phyloP scores from a whole-genome alignment of 2,888 invertebrate genomes.

The Eilema caniola region DNA sequence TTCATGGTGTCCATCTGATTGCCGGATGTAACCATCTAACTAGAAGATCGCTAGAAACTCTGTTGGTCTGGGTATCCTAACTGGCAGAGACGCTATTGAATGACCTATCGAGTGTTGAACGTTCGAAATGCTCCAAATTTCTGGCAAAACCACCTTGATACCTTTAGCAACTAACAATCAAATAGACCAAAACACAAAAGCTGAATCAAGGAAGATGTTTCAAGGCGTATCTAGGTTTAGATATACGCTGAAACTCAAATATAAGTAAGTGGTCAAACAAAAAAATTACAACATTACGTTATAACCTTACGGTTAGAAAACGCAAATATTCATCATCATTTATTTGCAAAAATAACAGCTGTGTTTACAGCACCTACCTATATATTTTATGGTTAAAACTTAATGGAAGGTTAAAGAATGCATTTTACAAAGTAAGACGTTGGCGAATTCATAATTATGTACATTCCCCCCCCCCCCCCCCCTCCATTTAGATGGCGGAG shows the following conservation, averaged over 20 bases:
- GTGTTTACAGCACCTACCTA: neutral
- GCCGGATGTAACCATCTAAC: too few relatives aligned
- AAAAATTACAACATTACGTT: neutral
- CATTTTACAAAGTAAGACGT: neutral
- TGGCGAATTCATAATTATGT: neutral
- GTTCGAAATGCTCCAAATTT: too few relatives aligned
- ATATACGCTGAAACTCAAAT: neutral
- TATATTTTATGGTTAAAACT: neutral
- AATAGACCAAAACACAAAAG: too few relatives aligned
- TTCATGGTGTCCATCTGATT: too few relatives aligned
- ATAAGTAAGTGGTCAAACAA: neutral
- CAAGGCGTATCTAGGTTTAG: too few relatives aligned
- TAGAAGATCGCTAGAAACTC: too few relatives aligned
- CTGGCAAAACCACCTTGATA: too few relatives aligned
- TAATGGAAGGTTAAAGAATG: neutral
- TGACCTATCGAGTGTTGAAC: too few relatives aligned
- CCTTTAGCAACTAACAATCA: too few relatives aligned
- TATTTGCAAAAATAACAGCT: conserved; percentile 8
- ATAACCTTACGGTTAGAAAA: neutral
- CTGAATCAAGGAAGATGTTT: too few relatives aligned
- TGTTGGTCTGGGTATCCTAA: too few relatives aligned
- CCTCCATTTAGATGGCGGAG: neutral
- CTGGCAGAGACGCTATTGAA: too few relatives aligned
- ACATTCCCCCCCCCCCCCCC: neutral
- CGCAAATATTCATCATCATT: neutral